phyloP scores from a whole-genome alignment of 1,140 invertebrate genomes.

The Tetramorium simillimum region DNA sequence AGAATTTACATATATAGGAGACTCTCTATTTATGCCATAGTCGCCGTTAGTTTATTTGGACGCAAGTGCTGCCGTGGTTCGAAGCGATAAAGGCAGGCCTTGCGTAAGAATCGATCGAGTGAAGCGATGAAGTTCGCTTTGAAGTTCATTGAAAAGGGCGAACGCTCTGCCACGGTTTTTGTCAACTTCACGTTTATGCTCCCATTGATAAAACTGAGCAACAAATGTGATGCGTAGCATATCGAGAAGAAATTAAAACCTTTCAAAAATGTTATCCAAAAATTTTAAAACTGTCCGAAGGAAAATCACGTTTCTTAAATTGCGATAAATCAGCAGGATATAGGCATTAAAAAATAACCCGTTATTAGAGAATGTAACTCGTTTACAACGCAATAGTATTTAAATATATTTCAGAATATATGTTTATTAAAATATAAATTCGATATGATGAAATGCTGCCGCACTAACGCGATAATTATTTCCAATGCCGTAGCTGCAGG shows the following conservation, averaged over 20 bases:
- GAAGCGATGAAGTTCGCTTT: background rate
- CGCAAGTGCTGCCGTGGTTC: background rate
- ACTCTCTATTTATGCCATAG: background rate
- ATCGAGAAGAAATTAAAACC: background rate
- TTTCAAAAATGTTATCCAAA: background rate
- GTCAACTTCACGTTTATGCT: background rate
- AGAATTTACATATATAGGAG: background rate
- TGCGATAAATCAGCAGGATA: background rate
- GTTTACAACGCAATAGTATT: background rate
- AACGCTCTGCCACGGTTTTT: background rate
- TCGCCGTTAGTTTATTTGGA: constrained; percentile 6
- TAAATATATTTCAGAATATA: background rate
- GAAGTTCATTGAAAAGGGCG: background rate
- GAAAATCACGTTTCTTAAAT: background rate
- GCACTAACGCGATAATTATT: constrained; percentile 12
- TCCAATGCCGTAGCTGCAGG: constrained; percentile 8
- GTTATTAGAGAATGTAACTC: background rate
- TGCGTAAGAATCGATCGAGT: constrained; percentile 22
- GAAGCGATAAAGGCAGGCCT: background rate
- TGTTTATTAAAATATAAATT: background rate
- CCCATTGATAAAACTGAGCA: background rate
- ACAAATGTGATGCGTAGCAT: background rate
- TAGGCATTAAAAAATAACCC: background rate
- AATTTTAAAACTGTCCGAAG: background rate
- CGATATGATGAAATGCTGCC: background rate